These are phyloP conservation scores for Rhinogobio ventralis DNA, from an alignment of 2,797 vertebrate species.

Conservation along the genomic window DNA sequence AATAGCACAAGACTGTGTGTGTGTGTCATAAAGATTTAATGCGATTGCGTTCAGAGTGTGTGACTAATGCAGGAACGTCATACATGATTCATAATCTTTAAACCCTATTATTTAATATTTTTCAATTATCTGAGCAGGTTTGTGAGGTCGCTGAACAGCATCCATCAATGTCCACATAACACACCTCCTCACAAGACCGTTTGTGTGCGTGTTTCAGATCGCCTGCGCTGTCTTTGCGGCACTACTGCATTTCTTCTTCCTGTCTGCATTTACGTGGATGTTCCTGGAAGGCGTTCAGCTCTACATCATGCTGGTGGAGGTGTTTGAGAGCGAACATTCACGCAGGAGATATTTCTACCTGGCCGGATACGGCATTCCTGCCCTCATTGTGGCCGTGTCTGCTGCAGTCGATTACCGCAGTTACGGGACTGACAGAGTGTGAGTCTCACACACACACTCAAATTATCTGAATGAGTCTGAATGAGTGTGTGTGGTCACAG, in stretches of 20 bases:
- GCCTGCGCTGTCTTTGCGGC: slow-evolving; percentile 95
- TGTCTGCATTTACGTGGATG: slow-evolving; percentile 99
- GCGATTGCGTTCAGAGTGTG: slow-evolving; percentile 9
- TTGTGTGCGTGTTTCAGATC: slow-evolving; percentile 78
- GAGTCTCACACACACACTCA: slow-evolving; percentile 72
- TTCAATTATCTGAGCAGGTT: slow-evolving; percentile 42
- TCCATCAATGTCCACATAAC: slow-evolving; percentile 46
- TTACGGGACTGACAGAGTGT: slow-evolving; percentile 96
- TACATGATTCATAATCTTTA: slow-evolving; percentile 53
- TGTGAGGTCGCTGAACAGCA: slow-evolving; percentile 33
- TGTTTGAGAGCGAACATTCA: slow-evolving; percentile 96
- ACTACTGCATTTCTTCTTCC: slow-evolving; percentile 97
- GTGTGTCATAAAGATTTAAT: slow-evolving; percentile 26
- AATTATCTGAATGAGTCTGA: slow-evolving; percentile 7
- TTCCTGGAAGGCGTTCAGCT: slow-evolving; percentile 98
- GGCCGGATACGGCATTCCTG: slow-evolving; percentile 93
- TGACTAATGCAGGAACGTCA: slow-evolving; percentile 33
- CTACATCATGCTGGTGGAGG: slow-evolving; percentile 98
- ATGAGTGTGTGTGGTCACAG: not conserved
- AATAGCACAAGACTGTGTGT: slow-evolving; percentile 12
- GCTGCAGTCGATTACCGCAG: slow-evolving; percentile 96
- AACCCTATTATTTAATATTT: slow-evolving; percentile 45
- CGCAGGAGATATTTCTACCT: slow-evolving; percentile 94
- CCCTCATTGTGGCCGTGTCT: slow-evolving; percentile 92
- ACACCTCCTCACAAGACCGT: not conserved